phyloP scores from a whole-genome alignment of 2,797 vertebrate genomes.

The Anableps anableps region DNA sequence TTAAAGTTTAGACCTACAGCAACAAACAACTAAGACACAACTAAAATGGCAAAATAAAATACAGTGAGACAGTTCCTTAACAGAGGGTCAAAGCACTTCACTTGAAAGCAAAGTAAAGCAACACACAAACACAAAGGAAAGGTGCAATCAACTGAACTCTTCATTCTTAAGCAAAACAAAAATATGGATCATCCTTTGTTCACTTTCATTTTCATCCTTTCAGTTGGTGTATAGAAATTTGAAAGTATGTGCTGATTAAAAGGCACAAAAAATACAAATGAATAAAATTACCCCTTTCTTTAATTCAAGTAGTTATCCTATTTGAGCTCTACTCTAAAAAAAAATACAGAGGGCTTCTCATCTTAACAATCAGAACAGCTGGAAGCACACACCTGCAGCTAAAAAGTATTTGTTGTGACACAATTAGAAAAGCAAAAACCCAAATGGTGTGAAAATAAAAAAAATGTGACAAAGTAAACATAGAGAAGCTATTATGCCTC shows the following conservation, averaged over 20 bases:
- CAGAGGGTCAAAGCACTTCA: neutral
- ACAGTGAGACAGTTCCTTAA: neutral
- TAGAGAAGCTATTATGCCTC: constrained; percentile 34
- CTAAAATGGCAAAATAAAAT: neutral
- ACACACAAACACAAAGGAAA: neutral
- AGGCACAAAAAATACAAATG: neutral
- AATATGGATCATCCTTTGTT: neutral
- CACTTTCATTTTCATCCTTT: neutral
- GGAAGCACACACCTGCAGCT: constrained; percentile 1
- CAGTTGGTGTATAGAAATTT: neutral
- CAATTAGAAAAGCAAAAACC: constrained; percentile 10
- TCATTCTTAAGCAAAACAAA: neutral
- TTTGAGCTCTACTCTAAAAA: neutral
- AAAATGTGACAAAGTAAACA: constrained; percentile 27
- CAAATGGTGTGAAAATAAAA: constrained; percentile 11
- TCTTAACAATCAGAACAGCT: neutral
- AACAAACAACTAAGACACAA: neutral
- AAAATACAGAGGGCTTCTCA: neutral
- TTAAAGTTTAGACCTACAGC: too few relatives aligned
- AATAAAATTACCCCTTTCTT: neutral
- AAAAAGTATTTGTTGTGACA: constrained; percentile 19
- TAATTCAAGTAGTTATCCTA: neutral
- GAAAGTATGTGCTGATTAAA: neutral
- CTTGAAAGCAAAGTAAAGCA: neutral
- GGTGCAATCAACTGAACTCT: neutral